Evolutionary conservation across 2,888 invertebrate genomes (phyloP), one percentile per base, ranked within the genome.

Genomic region (Autographa gamma): DNA sequence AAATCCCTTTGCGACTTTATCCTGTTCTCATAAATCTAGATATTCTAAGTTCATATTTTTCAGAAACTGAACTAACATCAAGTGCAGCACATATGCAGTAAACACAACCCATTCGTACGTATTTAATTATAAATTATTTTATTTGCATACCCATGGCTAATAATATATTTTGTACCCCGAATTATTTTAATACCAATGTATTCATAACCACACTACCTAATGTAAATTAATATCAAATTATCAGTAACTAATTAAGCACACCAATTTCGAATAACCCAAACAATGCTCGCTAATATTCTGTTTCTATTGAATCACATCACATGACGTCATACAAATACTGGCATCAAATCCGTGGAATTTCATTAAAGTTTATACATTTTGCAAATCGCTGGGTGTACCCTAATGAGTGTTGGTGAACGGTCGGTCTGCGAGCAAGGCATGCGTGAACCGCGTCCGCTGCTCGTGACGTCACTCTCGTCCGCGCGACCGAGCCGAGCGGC

Each of bases 371-470:
- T 60, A 72, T 79, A 74, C 59, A 74, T 81, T 83, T 78, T 67
- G 76, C 79, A 76, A 71, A 72, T 77, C 72, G 69, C 66, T 34
- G 80, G 66, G 69, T 60, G 43, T 72, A 72, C 87, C 86, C 85
- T 88, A 89, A 89, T 87, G 89, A 91, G 87, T 87, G 89, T 87
- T 84, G 85, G 83, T 85, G 86, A 86, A 79, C 86, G 89, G 86
- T 85, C 86, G 87, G 83, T 82, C 74, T 76, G 80, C 85, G 87
- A 85, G 84, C 90, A 89, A 93, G 92, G 92, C 93, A 93, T 92
- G 94, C 94, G 93, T 93, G 87, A 93, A 90, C 89, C 69, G 76
- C 76, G 73, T 66, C 86, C 81, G 82, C 90, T 91, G 92, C 76
- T 77, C 77, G 81, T 91, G 90, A 92, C 92, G 90, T 77, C 77